Conservation (phyloP, 2,797 vertebrate genomes). For the Pseudochromis fuscus region DNA sequence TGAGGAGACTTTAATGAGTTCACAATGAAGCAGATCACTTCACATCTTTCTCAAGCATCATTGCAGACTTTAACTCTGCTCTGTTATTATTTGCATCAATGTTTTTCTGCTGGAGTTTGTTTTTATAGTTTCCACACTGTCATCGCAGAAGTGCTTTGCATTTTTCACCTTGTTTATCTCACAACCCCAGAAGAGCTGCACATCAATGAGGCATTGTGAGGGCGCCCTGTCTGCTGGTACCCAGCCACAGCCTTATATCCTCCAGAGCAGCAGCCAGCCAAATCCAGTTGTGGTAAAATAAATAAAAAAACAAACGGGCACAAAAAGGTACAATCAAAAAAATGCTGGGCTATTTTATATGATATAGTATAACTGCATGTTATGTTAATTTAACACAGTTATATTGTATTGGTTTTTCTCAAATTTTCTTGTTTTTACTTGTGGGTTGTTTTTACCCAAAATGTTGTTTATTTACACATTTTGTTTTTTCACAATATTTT, state of each 20-base stretch:
- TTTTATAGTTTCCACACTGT: not conserved
- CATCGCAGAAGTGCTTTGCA: constrained; percentile 29
- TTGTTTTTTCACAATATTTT: no score
- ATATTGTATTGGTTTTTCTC: no score
- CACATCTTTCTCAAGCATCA: no score
- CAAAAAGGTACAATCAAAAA: no score
- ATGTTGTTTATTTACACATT: no score
- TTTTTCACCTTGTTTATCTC: constrained; percentile 46
- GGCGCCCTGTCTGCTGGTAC: not conserved
- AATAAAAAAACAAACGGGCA: constrained; percentile 13
- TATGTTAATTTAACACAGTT: no score
- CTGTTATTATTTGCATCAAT: not conserved
- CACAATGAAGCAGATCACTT: not conserved
- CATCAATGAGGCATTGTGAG: constrained; percentile 39
- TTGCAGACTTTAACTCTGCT: not conserved
- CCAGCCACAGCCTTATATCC: constrained; percentile 27
- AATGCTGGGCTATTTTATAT: no score
- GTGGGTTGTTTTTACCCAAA: no score
- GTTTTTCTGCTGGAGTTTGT: not conserved
- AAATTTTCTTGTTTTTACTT: no score
- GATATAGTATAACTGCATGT: no score
- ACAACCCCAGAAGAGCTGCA: constrained; percentile 7
- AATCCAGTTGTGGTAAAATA: constrained; percentile 27
- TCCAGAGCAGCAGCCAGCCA: constrained; percentile 23
- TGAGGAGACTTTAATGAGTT: not conserved